Evolutionary conservation across 2,797 vertebrate genomes (phyloP), one percentile per base, ranked within the genome.

Genomic region (Tinamus major): DNA sequence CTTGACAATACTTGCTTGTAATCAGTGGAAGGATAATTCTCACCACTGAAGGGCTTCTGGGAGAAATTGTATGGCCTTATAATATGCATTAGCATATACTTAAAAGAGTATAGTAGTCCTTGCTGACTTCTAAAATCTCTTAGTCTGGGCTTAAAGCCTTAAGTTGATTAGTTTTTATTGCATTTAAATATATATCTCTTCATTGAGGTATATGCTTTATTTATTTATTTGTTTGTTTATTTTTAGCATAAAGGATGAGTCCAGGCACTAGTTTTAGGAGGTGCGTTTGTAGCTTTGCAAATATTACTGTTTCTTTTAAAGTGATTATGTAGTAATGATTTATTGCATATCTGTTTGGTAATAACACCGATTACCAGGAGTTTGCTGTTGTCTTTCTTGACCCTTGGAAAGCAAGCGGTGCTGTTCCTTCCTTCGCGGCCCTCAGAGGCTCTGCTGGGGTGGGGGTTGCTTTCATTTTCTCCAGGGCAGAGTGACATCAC

Each of bases 381-480:
- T 0, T 0, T 5, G 15, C 8, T 72, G 24, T 74, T 95, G n/a
- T 56, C 53, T 89, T 0, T 92, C 89, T 85, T 82, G 37, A 17
- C 27, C 10, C 4, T 86, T 79, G 80, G 64, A 68, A 90, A 61
- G 27, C 61, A 64, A 64, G 33, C 16, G 31, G 51, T 55, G 35
- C 16, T 17, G 42, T 16, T 84, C 20, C 21, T 83, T 89, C 90
- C 56, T 29, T 76, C 76, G 35, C 55, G 84, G 37, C 44, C 51
- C 27, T 67, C 0, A 0, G 12, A 74, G 81, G 44, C 56, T 2
- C 26, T 58, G 51, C 51, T 53, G 61, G 53, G 61, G 53, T 42
- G 79, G 77, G 49, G 8, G 15, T 79, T 92, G 53, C 77, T 95
- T 92, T 82, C 46, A 23, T 92, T 91, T 93, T 90, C 63, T 81